Base-by-base conservation (phyloP, 2,797 vertebrate genomes). In the Syngnathus rostellatus region DNA sequence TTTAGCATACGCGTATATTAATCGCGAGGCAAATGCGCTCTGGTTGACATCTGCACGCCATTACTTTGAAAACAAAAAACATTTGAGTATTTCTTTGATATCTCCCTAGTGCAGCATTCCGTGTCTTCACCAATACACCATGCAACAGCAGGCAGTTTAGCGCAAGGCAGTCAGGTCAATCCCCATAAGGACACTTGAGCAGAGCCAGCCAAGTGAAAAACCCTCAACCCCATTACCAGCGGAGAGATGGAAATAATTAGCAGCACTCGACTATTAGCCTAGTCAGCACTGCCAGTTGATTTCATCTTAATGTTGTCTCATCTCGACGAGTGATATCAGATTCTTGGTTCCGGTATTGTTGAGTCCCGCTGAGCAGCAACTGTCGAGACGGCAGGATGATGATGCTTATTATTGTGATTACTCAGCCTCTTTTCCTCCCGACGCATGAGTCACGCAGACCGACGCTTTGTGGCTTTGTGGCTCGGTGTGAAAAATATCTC, bases 321-420 rank as follows among this genome's bases (percentile, higher is more conserved):
- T 80, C 72, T 63, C 25, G 75, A 74, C 14, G 77, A 79, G 73
- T 72, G 75, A 84, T 12, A 60, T 85, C 66, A 70, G 75, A 73
- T 73, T 68, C 43, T 57, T 59, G 65, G 19, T 72, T 69, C 66
- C 70, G 59, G 61, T 48, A 5, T 46, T 64, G 71, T 78, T 65
- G 59, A 78, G n/a, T 71, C 65, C 76, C 57, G 0, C 55, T 68
- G 77, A 60, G 72, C 51, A 70, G 77, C 73, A 69, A 77, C 77
- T 79, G 82, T 82, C 70, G 78, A 88, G 86, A 86, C 82, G 45
- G 73, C 77, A 78, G 76, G 81, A 82, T 82, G 79, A 82, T 77
- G 77, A 66, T 63, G 68, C 68, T 82, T 81, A 71, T 85, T 82
- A 80, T 81, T 87, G 76, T 84, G 80, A 85, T 88, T 88, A 87